These are phyloP conservation scores for Lutraria rhynchaena DNA, from an alignment of 1,140 invertebrate species.

Conservation along the genomic window DNA sequence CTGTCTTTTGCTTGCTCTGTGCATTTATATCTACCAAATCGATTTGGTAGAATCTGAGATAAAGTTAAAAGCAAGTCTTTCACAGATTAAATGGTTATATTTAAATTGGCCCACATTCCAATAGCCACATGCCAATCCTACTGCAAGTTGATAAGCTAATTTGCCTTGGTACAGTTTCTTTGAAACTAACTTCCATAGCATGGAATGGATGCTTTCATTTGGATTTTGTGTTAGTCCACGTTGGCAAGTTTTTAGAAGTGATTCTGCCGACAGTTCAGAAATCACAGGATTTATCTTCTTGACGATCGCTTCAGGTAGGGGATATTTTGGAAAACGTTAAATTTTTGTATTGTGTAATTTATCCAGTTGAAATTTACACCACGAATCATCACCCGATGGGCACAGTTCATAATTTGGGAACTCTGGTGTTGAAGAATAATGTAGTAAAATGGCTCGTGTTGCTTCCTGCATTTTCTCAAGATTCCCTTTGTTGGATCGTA, in stretches of 20 bases:
- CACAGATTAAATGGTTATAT: neutral
- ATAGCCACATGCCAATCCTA: neutral
- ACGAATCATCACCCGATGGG: neutral
- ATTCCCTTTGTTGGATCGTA: conserved; percentile 40
- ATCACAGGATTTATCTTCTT: neutral
- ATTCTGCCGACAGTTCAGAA: neutral
- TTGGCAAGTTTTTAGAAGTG: conserved; percentile 2
- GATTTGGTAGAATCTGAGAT: neutral
- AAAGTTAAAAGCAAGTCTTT: neutral
- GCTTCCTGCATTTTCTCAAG: conserved; percentile 14
- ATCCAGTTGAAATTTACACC: conserved; percentile 7
- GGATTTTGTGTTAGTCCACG: conserved; percentile 9
- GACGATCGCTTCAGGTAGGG: neutral
- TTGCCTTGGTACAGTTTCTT: neutral
- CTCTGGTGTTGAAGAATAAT: conserved; percentile 17
- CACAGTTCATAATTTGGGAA: conserved; percentile 11
- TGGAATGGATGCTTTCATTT: neutral
- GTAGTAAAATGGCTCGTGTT: conserved; percentile 13
- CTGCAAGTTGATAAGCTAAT: conserved; percentile 1
- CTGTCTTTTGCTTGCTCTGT: neutral
- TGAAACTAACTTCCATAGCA: conserved; percentile 7
- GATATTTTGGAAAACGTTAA: conserved; percentile 3
- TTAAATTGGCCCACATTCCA: neutral
- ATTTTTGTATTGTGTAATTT: neutral
- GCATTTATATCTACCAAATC: neutral